Evolutionary conservation across 2,797 vertebrate species (phyloP).

Genomic region (Hippocampus kuda): DNA sequence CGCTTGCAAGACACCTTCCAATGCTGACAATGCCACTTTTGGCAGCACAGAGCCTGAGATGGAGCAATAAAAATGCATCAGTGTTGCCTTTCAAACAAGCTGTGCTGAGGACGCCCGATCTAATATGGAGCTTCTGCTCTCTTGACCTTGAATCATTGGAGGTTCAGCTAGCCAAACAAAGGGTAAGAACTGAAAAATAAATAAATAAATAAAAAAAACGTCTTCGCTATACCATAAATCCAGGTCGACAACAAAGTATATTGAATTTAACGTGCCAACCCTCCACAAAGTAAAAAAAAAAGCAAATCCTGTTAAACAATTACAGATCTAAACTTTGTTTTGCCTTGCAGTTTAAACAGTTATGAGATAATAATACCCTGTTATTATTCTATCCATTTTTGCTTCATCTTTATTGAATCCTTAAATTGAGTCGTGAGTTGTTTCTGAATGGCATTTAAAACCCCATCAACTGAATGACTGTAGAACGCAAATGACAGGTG

Average conservation of each 20-base stretch:
- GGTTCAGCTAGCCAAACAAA: background rate
- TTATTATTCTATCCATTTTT: no score
- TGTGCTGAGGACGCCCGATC: background rate
- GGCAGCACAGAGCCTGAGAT: background rate
- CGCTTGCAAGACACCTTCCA: background rate
- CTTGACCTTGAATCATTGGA: background rate
- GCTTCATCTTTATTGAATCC: no score
- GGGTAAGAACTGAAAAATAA: background rate
- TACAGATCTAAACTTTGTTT: no score
- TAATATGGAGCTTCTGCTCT: background rate
- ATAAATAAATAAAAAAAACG: background rate
- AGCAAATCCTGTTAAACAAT: no score
- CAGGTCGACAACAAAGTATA: background rate
- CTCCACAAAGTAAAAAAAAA: no score
- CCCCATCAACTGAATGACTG: no score
- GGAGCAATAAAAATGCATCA: background rate
- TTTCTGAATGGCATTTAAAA: no score
- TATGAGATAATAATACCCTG: no score
- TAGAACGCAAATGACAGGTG: no score
- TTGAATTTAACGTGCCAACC: no score
- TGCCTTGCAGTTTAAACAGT: no score
- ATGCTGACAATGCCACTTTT: conserved; percentile 3
- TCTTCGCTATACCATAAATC: background rate
- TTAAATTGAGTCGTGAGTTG: no score
- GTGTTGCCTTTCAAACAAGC: conserved; percentile 1